Base-by-base conservation (phyloP, 2,888 invertebrate genomes). In the Brenthis ino region DNA sequence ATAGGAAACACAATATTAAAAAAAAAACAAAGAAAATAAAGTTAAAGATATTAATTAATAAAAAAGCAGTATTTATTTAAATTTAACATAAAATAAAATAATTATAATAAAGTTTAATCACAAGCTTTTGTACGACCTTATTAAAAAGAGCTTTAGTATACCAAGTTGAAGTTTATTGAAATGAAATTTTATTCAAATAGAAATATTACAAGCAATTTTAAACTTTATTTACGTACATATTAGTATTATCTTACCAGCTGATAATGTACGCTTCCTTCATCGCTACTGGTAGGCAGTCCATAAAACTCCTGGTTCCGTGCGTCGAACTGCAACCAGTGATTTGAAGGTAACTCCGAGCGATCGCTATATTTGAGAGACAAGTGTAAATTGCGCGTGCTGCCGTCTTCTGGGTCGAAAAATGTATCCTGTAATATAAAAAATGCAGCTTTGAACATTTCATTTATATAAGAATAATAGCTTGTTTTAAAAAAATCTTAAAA, bases 281-380 rank as follows among this genome's bases (percentile, higher is more conserved):
- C 96, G 1, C 92, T 91, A 0, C 94, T 92, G 71, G 95, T 91
- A 1, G 98, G 98, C 65, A 99, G 94, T 0, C 98, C 98, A 82
- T 95, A 97, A 88, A 99, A 97, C 89, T 97, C 97, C 80, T 97
- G 96, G 89, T 97, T 97, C 79, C 96, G 96, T 1, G 94, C 93
- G 84, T 98, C 98, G 83, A 98, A 98, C 85, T 98, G 97, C 73
- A 99, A 87, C 98, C 98, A 99, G 82, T 96, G 95, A 14, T 94
- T 93, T 0, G 93, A 80, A 6, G 95, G 94, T 37, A 97, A 91
- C 60, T 94, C 93, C 6, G 94, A 94, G 68, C 96, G 94, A 77
- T 97, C 96, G 75, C 94, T 95, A 70, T 96, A 96, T 58, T 96
- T 93, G 0, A 98, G 91, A 0, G 95, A 94, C 74, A 98, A 93